Evolutionary conservation across 2,888 invertebrate species (phyloP), one percentile per base, ranked within the genome.

Genomic region (Chesias legatella): DNA sequence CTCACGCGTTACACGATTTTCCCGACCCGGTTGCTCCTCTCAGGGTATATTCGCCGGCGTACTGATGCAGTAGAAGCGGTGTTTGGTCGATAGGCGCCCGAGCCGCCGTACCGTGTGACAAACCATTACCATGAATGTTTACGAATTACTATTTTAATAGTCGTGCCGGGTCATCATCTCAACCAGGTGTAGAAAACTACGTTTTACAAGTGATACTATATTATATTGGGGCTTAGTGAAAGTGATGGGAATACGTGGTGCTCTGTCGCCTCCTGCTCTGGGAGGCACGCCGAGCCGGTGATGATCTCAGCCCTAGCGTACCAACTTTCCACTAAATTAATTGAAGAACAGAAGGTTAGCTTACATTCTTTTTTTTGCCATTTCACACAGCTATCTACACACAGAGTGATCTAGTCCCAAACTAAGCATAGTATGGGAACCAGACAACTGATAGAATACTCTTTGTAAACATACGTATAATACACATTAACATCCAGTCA

Each of bases 261-360:
- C 58, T 66, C 63, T 49, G 47, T 42, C 48, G 60, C 64, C 72
- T 72, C 73, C 73, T 64, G 58, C 33, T 27, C 27, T 52, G 47
- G 71, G 74, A 77, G 76, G 60, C 53, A 43, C 58, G 24, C 10
- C 7, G 35, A 41, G 43, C 28, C 27, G 35, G 78, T 72, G 56
- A 88, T 88, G 86, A 81, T 86, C 67, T 80, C 83, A 23, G 76
- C 74, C 7, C 57, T 88, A 51, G 82, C 86, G 8, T 85, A 86
- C 56, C 75, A 83, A 59, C 68, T 88, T 46, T 88, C 86, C 40
- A 78, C 78, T 24, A 80, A 75, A 53, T 88, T 86, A 60, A 56
- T 80, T 30, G 83, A 83, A 52, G 81, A 86, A 59, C 71, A 79
- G 46, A 83, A 85, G 77, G 82, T 83, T 43, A 61, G 60, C 43